Evolutionary conservation across 2,797 vertebrate species (phyloP).

Genomic region (Epinephelus awoara): DNA sequence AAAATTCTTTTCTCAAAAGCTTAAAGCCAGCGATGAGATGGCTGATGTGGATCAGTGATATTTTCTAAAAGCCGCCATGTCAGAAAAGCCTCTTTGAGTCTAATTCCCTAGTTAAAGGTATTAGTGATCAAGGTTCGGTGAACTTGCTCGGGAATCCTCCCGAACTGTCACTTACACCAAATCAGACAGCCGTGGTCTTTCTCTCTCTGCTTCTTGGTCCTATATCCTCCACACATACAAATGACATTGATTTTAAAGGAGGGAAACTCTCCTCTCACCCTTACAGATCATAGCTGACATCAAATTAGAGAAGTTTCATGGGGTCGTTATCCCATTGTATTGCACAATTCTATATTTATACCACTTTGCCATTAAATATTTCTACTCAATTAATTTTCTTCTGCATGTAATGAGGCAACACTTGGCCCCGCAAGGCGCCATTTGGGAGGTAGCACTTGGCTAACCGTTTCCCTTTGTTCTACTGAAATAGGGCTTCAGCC

Average conservation of each 20-base stretch:
- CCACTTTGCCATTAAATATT: constrained; percentile 84
- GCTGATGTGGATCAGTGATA: constrained; percentile 77
- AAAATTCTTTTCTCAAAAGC: constrained; percentile 54
- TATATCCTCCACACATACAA: constrained; percentile 49
- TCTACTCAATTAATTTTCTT: constrained; percentile 84
- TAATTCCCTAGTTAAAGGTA: constrained; percentile 81
- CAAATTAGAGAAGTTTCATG: constrained; percentile 69
- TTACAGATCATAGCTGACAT: constrained; percentile 57
- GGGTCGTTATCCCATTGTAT: constrained; percentile 73
- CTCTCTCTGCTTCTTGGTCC: constrained; percentile 30
- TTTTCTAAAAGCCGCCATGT: constrained; percentile 63
- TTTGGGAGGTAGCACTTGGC: constrained; percentile 79
- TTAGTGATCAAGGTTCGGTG: constrained; percentile 77
- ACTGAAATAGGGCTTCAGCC: constrained; percentile 61
- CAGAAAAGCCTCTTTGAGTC: constrained; percentile 79
- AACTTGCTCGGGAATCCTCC: constrained; percentile 68
- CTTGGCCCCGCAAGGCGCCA: constrained; percentile 78
- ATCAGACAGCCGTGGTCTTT: constrained; percentile 62
- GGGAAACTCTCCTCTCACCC: constrained; percentile 23
- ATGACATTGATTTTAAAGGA: constrained; percentile 47
- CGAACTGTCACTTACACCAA: constrained; percentile 70
- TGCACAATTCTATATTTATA: constrained; percentile 82
- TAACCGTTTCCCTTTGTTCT: constrained; percentile 75
- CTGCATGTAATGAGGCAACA: constrained; percentile 83
- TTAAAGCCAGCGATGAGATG: constrained; percentile 66